Evolutionary conservation across 2,113 vertebrate species (phyloP), one percentile per base, ranked within the genome.

Genomic region (Lycaon pictus): DNA sequence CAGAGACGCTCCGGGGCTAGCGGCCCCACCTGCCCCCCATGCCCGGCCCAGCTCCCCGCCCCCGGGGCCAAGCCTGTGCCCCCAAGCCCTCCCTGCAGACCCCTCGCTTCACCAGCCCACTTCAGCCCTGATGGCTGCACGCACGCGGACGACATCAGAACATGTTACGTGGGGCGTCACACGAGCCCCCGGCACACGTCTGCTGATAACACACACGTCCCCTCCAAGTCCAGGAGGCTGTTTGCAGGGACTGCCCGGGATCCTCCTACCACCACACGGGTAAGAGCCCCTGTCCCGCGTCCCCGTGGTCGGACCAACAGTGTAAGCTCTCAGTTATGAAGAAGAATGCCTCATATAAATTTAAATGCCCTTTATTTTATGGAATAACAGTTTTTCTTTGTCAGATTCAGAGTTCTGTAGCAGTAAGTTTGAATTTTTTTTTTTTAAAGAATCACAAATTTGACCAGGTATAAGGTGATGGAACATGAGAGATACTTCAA

Each of bases 211-310:
- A 53, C 0, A 3, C 5, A 37, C 65, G 32, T 48, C 56, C 48
- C 48, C 87, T 84, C 55, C 76, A 55, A 35, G 65, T 13, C 17
- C 2, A 51, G 43, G 27, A 22, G 37, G 71, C 19, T 60, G 10
- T 56, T 9, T 83, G 81, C 92, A 60, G 60, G 20, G 27, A 32
- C n/a, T 37, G 32, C 12, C 11, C 4, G 37, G 60, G 37, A 35
- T 35, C 51, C 81, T 62, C 27, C n/a, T 19, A 2, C 19, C 20
- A n/a, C 63, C n/a, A 16, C 11, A 29, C n/a, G 3, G 60, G 7
- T 7, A 11, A 2, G 0, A 35, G 35, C 3, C 2, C n/a, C 9
- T 67, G 53, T 35, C 63, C 9, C 11, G 1, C 60, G n/a, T 35
- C 16, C 29, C 8, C 0, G 27, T 3, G 35, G 65, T 35, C 25